phyloP scores from a whole-genome alignment of 2,797 vertebrate species.

The Nyctalus aviator region DNA sequence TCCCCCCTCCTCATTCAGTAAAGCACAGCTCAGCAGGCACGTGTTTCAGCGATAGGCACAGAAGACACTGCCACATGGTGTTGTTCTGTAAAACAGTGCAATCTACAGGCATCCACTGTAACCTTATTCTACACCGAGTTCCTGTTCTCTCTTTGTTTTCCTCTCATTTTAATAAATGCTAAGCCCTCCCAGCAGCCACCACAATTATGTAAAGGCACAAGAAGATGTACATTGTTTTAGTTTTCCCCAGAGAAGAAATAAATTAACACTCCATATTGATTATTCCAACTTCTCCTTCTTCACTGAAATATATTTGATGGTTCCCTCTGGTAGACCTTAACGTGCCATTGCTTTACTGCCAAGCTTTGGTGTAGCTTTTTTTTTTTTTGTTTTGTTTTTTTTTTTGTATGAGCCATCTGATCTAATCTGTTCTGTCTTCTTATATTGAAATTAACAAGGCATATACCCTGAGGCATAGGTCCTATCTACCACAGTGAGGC shows the following conservation, averaged over 20 bases:
- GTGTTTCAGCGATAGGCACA: slow-evolving; percentile 34
- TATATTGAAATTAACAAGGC: slow-evolving; percentile 88
- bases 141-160: background rate
- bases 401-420: slow-evolving; percentile 77
- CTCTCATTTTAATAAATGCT: slow-evolving; percentile 48
- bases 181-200: slow-evolving; percentile 20
- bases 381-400: slow-evolving; percentile 82
- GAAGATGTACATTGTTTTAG: background rate
- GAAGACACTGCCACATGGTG: slow-evolving; percentile 7
- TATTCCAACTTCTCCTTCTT: slow-evolving; percentile 62
- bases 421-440: slow-evolving; percentile 85
- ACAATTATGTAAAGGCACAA: slow-evolving; percentile 49
- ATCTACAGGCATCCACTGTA: background rate
- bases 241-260: slow-evolving; percentile 36
- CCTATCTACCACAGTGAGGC: slow-evolving; percentile 81
- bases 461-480: slow-evolving; percentile 84
- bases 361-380: slow-evolving; percentile 72
- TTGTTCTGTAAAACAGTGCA: background rate
- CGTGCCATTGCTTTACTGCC: slow-evolving; percentile 62
- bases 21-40: slow-evolving; percentile 53
- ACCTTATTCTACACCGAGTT: background rate
- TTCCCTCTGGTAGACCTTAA: slow-evolving; percentile 67
- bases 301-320: slow-evolving; percentile 69
- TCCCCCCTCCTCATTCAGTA: background rate
- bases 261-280: slow-evolving; percentile 62